phyloP scores from a whole-genome alignment of 2,113 vertebrate genomes.

The Holacanthus passer region DNA sequence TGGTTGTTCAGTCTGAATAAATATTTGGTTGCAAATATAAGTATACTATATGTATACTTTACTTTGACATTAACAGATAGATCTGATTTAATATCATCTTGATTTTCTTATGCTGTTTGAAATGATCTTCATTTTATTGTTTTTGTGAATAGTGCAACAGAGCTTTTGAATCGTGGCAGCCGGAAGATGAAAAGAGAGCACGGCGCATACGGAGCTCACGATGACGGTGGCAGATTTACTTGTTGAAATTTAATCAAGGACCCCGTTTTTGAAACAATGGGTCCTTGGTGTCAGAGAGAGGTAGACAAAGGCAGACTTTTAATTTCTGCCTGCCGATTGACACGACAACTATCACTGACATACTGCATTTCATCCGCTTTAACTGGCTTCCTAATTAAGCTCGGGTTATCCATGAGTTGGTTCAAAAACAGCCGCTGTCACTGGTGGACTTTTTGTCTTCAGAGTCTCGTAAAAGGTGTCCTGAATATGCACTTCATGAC shows the following conservation, averaged over 20 bases:
- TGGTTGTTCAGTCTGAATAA: no score
- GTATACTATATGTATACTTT: no score
- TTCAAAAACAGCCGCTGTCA: background rate
- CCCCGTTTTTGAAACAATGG: background rate
- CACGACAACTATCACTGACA: background rate
- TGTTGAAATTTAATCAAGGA: background rate
- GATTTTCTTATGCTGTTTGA: background rate
- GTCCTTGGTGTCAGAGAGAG: background rate
- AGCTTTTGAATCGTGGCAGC: background rate
- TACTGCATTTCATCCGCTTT: constrained; percentile 5
- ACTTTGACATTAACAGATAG: background rate
- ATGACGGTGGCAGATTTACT: background rate
- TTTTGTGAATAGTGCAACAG: background rate
- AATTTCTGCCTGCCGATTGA: background rate
- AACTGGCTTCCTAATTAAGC: background rate
- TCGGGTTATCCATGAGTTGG: background rate
- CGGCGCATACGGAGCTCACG: background rate
- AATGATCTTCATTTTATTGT: background rate
- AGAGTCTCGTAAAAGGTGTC: background rate
- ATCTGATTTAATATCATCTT: background rate
- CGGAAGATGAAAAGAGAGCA: background rate
- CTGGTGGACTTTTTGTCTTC: background rate
- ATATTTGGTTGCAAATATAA: no score
- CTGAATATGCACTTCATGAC: background rate
- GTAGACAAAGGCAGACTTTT: background rate